Conservation (phyloP, 2,113 vertebrate genomes). For the Agelaius tricolor region DNA sequence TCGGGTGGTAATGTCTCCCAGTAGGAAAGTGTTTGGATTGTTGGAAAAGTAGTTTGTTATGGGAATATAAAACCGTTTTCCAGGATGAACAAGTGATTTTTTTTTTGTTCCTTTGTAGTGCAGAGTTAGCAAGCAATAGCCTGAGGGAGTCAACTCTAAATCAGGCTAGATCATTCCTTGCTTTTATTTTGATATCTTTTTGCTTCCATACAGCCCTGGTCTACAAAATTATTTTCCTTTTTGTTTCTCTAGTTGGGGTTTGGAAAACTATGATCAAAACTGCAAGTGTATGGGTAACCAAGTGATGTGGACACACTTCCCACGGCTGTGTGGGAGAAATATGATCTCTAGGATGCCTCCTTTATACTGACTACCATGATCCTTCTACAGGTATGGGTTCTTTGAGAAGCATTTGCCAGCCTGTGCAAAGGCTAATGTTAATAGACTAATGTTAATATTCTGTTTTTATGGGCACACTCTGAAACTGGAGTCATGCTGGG, state of each 20-base stretch:
- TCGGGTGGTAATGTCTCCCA: slow-evolving; percentile 55
- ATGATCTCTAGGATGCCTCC: neutral
- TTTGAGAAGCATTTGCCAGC: neutral
- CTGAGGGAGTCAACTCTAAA: neutral
- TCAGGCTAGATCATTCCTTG: neutral
- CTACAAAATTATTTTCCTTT: neutral
- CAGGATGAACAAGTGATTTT: slow-evolving; percentile 14
- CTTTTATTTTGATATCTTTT: neutral
- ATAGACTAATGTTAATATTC: neutral
- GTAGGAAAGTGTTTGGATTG: slow-evolving; percentile 5
- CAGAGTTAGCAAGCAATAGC: slow-evolving; percentile 4
- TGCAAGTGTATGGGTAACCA: neutral
- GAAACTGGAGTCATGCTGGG: neutral
- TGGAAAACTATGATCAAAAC: neutral
- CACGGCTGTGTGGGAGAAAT: neutral
- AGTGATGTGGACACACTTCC: neutral
- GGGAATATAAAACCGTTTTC: slow-evolving; percentile 54
- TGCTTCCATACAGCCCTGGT: neutral
- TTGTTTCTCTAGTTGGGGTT: neutral
- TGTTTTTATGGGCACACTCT: neutral
- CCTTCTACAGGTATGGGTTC: fast-evolving
- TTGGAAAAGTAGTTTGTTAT: slow-evolving; percentile 54
- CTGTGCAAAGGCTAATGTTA: neutral
- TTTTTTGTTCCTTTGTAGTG: slow-evolving; percentile 4
- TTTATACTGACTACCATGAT: neutral